Evolutionary conservation across 2,888 invertebrate species (phyloP).

Genomic region (Gandaritis pyraliata): DNA sequence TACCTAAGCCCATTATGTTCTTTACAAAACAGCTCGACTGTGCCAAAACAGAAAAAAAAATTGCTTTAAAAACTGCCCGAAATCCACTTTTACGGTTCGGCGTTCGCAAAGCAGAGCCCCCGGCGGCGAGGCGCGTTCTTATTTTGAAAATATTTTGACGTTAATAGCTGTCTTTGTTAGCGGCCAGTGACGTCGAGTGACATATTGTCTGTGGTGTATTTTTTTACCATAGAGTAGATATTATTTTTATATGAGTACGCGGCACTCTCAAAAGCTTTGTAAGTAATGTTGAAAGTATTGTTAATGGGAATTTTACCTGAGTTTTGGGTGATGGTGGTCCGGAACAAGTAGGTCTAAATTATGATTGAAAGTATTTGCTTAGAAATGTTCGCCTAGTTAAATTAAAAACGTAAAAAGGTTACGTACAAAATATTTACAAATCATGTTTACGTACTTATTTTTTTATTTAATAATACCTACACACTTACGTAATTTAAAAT

Average conservation of each 20-base stretch:
- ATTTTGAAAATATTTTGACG: constrained; percentile 84
- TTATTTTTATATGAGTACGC: constrained; percentile 9
- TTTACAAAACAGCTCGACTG: constrained; percentile 39
- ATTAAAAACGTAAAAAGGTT: neutral
- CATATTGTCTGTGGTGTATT: constrained; percentile 58
- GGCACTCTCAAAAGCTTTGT: constrained; percentile 36
- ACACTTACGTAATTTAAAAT: no score
- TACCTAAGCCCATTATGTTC: constrained; percentile 37
- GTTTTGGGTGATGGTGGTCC: constrained; percentile 35
- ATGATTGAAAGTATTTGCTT: neutral
- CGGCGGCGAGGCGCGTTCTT: constrained; percentile 67
- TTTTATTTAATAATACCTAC: no score
- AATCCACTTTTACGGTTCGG: constrained; percentile 54
- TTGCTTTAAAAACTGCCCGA: constrained; percentile 35
- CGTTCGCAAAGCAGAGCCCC: constrained; percentile 66
- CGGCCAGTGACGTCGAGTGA: constrained; percentile 57
- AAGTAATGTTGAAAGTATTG: constrained; percentile 33
- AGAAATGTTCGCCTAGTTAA: no score
- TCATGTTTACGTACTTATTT: no score
- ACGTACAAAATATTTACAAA: no score
- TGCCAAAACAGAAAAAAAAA: constrained; percentile 40
- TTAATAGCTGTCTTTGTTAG: constrained; percentile 74
- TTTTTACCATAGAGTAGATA: constrained; percentile 21
- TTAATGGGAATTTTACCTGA: constrained; percentile 32
- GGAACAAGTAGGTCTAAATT: neutral